phyloP scores from a whole-genome alignment of 1,140 invertebrate species.

The Drosophila obscura region DNA sequence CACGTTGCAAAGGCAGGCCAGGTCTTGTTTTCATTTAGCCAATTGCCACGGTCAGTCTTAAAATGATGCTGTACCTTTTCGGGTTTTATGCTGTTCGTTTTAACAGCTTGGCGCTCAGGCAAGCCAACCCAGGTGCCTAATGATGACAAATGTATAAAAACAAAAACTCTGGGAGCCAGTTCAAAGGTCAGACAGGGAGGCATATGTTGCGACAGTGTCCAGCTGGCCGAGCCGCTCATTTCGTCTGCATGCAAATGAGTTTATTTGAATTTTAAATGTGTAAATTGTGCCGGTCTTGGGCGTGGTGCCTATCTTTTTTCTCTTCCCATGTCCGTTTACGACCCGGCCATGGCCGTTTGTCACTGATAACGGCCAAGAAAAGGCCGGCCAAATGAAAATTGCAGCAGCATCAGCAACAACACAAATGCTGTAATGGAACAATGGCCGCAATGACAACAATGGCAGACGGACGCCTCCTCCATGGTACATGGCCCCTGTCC shows the following conservation, averaged over 20 bases:
- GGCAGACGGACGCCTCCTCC: conserved; percentile 22
- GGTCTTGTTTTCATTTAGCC: conserved; percentile 36
- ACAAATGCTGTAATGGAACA: conserved; percentile 63
- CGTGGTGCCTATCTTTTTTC: conserved; percentile 20
- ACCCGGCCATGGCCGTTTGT: conserved; percentile 70
- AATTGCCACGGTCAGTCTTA: conserved; percentile 19
- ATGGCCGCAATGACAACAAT: conserved; percentile 75
- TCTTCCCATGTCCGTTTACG: conserved; percentile 9
- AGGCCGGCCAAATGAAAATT: conserved; percentile 70
- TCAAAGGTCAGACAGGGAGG: conserved; percentile 70
- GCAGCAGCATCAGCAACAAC: conserved; percentile 45
- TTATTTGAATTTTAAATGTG: conserved; percentile 83
- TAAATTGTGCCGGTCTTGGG: conserved; percentile 64
- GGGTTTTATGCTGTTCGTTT: conserved; percentile 18
- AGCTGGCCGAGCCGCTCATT: conserved; percentile 57
- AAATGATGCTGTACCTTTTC: conserved; percentile 27
- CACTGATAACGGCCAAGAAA: conserved; percentile 76
- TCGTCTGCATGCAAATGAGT: conserved; percentile 81
- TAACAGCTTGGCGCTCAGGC: conserved; percentile 8
- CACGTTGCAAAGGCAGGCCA: conserved; percentile 34
- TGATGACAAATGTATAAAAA: conserved; percentile 75
- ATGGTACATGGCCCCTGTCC: conserved; percentile 2
- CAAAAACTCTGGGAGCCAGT: conserved; percentile 45
- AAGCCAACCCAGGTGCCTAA: conserved; percentile 59
- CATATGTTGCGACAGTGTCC: conserved; percentile 70